Base-by-base conservation (phyloP, 1,140 invertebrate genomes). In the Aphis craccivora region DNA sequence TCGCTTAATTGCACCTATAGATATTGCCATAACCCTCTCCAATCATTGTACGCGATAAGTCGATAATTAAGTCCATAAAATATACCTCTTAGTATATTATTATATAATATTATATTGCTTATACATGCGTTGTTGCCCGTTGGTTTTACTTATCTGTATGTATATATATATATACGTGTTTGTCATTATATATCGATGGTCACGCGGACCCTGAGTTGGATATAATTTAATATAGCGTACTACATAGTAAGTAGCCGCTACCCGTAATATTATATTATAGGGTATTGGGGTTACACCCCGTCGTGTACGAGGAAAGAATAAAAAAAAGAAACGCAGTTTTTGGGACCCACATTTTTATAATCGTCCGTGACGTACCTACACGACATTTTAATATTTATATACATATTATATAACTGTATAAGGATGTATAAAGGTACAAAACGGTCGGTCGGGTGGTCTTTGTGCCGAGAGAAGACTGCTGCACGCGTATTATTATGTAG, bases 281-380 rank as follows among this genome's bases (percentile, higher is more conserved):
- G 84, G 84, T 76, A 76, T 76, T 76, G 60, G 43, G 43, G 86
- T 45, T 45, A 45, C 43, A 87, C 87, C 87, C 87, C 87, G 87
- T 55, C 87, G 87, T 55, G 48, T 55, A 89, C 45, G 87, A 51
- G 6, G 51, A 53, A 43, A 89, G 48, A 89, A 45, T 45, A 25
- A 88, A 48, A 45, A 51, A 89, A 89, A 35, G 87, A 37, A 88
- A 88, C n/a, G 45, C 20, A 88, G 45, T 88, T 88, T 88, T 51
- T 18, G 48, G 45, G 48, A 7, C 48, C 20, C 87, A 53, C 22
- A 88, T n/a, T 53, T 51, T 88, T 35, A 76, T 87, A 88, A 88
- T 88, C 87, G 87, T 53, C 87, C 87, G 87, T 88, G n/a, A 51
- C 86, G 86, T n/a, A 86, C 86, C 45, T n/a, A 86, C 84, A 43